Percentiles rank a stretch among this genome's conserved stretches.
These are phyloP conservation scores for Ranitomeya imitator DNA, from an alignment of 2,113 vertebrate genomes.

Conservation along the genomic window DNA sequence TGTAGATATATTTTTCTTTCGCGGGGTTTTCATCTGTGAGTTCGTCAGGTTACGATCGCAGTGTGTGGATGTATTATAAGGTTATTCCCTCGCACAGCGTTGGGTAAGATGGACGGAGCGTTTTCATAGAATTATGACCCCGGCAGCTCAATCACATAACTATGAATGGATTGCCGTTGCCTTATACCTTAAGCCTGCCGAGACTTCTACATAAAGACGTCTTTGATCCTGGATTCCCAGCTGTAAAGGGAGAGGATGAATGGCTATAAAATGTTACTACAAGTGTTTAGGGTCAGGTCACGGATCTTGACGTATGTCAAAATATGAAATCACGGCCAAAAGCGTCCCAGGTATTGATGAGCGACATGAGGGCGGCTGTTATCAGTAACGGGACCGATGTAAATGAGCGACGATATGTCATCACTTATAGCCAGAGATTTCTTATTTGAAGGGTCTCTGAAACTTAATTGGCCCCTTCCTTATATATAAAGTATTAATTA, in stretches of 20 bases:
- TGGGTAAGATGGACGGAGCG: background rate
- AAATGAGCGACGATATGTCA: background rate
- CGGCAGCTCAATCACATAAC: background rate
- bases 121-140: constrained; percentile 3
- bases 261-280: constrained; percentile 17
- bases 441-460: too few species aligned
- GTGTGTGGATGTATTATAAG: background rate
- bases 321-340: background rate
- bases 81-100: background rate
- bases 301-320: constrained; percentile 12
- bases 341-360: background rate
- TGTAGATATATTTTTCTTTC: constrained; percentile 6
- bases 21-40: background rate
- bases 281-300: constrained; percentile 13
- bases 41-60: background rate
- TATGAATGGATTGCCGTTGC: background rate
- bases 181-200: constrained; percentile 8
- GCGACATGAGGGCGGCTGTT: background rate
- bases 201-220: constrained; percentile 25
- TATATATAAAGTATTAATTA: background rate
- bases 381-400: background rate
- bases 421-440: too few species aligned
- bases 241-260: background rate
- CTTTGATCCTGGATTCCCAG: constrained; percentile 20
- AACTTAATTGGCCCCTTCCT: background rate